Percentiles rank a stretch among this genome's conserved stretches.
Evolutionary conservation across 1,140 invertebrate genomes (phyloP).

Genomic region (Mizuhopecten yessoensis): DNA sequence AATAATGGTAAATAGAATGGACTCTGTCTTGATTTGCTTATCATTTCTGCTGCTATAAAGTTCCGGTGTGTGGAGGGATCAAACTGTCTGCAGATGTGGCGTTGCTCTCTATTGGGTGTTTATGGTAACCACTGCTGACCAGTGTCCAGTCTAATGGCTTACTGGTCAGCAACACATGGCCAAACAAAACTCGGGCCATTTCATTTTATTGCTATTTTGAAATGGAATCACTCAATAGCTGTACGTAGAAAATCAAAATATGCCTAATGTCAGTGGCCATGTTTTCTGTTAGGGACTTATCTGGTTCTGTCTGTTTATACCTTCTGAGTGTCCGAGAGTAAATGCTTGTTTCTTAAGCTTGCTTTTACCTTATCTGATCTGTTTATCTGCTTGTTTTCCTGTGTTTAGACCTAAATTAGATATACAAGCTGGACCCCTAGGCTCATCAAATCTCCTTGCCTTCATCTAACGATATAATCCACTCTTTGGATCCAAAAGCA

Average conservation of each 20-base stretch:
- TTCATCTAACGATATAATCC: background rate
- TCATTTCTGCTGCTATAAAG: background rate
- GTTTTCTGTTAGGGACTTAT: background rate
- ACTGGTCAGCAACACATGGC: conserved; percentile 14
- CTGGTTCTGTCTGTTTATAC: background rate
- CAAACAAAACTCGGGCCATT: background rate
- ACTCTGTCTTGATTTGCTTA: background rate
- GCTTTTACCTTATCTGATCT: background rate
- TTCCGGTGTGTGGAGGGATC: background rate
- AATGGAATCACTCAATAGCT: conserved; percentile 19
- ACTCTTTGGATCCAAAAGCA: background rate
- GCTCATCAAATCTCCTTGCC: background rate
- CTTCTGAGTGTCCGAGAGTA: background rate
- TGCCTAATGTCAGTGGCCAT: conserved; percentile 25
- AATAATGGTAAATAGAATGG: background rate
- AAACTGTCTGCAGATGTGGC: background rate
- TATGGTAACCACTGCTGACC: background rate
- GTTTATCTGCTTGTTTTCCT: background rate
- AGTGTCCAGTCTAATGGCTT: background rate
- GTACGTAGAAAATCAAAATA: background rate
- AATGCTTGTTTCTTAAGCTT: background rate
- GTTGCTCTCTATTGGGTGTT: background rate
- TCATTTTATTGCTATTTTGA: conserved; percentile 29
- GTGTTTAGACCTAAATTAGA: background rate
- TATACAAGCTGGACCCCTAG: background rate